Conservation (phyloP, 2,888 invertebrate genomes). For the Barypeithes pellucidus region DNA sequence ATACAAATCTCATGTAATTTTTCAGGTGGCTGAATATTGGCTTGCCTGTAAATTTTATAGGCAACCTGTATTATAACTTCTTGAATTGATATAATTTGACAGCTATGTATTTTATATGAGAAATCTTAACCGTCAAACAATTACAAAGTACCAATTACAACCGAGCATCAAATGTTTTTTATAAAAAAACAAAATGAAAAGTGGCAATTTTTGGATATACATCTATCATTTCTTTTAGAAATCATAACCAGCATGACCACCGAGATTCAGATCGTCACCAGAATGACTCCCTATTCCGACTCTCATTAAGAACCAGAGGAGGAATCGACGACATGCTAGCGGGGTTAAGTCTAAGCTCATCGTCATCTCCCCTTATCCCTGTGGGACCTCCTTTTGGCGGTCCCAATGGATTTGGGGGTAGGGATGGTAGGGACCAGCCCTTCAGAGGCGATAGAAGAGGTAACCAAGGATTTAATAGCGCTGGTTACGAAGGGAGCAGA, state of each 20-base stretch:
- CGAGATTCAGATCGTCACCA: conserved; percentile 67
- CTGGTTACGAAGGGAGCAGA: conserved; percentile 69
- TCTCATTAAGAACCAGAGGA: conserved; percentile 75
- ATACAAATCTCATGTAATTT: no score
- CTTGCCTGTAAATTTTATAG: no score
- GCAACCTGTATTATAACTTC: no score
- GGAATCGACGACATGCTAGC: conserved; percentile 86
- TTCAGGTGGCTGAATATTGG: no score
- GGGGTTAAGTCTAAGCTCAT: conserved; percentile 68
- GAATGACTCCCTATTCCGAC: conserved; percentile 71
- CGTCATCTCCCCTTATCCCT: conserved; percentile 75
- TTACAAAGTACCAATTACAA: no score
- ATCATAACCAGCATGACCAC: conserved; percentile 59
- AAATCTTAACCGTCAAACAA: no score
- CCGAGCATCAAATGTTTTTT: no score
- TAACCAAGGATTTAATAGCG: conserved; percentile 65
- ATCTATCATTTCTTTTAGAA: conserved; percentile 25
- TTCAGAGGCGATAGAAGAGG: conserved; percentile 70
- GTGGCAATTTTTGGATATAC: no score
- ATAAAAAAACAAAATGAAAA: no score
- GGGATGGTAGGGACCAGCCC: conserved; percentile 66
- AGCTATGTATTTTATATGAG: no score
- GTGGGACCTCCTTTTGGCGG: conserved; percentile 69
- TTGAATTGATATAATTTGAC: no score
- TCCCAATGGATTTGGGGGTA: conserved; percentile 68